Percentiles rank a stretch among this genome's conserved stretches.
Evolutionary conservation across 2,888 invertebrate genomes (phyloP).

Genomic region (Pyrrhosoma nymphula): DNA sequence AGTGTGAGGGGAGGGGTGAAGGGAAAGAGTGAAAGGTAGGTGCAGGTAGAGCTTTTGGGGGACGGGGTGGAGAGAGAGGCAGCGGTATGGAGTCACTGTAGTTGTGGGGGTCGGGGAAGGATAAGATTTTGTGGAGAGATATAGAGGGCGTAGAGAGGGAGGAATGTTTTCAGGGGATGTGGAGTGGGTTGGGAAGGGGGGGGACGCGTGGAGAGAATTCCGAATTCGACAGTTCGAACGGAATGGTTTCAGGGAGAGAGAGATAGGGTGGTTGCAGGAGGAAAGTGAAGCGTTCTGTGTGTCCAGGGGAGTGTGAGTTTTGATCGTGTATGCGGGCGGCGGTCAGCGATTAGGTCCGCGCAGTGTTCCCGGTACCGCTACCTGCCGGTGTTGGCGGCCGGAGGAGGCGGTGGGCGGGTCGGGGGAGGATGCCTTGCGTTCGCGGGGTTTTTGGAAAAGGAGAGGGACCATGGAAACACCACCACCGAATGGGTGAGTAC

Average conservation of each 20-base stretch:
- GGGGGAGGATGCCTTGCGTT: neutral
- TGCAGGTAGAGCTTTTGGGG: neutral
- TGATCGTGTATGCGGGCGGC: constrained; percentile 24
- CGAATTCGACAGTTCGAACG: neutral
- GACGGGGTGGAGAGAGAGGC: neutral
- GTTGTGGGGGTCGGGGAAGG: neutral
- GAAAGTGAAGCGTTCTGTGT: neutral
- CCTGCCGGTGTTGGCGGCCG: too few species aligned
- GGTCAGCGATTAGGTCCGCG: constrained; percentile 6
- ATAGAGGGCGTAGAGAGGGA: neutral
- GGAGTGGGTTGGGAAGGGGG: neutral
- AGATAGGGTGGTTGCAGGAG: neutral
- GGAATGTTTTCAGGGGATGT: too few species aligned
- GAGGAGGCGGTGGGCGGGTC: neutral
- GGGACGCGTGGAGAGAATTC: neutral
- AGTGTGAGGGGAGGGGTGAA: neutral
- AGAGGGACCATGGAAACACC: too few species aligned
- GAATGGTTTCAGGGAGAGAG: neutral
- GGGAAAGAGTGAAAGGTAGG: neutral
- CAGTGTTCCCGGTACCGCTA: neutral
- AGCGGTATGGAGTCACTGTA: neutral
- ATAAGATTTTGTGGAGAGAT: neutral
- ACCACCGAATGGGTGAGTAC: too few species aligned
- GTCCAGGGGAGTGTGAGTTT: neutral
- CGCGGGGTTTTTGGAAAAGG: too few species aligned